A percentile compares a stretch with the other conserved stretches of the same genome.
Evolutionary conservation across 2,113 vertebrate genomes (phyloP).

Genomic region (Tragelaphus scriptus): DNA sequence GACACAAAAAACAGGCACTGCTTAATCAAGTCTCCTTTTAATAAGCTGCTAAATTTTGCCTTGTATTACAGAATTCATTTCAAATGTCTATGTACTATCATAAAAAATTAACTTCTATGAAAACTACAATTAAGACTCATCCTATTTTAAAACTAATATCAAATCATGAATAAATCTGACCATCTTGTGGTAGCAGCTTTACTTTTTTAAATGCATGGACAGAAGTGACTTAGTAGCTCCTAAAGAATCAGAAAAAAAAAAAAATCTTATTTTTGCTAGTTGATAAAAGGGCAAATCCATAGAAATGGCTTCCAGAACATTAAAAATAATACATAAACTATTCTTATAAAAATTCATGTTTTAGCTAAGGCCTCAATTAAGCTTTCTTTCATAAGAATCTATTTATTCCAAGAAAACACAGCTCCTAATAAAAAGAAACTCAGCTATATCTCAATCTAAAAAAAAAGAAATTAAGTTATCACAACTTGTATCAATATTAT

Average conservation of each 20-base stretch:
- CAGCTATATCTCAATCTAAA: background rate
- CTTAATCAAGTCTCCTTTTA: background rate
- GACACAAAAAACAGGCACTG: background rate
- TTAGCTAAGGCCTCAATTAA: background rate
- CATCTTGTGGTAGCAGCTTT: background rate
- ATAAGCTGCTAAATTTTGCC: background rate
- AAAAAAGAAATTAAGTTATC: background rate
- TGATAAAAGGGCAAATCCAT: background rate
- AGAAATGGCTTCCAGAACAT: background rate
- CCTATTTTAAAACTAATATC: background rate
- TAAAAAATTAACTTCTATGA: background rate
- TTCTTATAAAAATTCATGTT: conserved; percentile 10
- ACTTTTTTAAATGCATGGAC: background rate
- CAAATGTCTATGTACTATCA: background rate
- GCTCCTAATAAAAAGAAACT: background rate
- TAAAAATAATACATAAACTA: background rate
- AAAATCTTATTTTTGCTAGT: background rate
- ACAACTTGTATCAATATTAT: background rate
- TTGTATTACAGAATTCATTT: background rate
- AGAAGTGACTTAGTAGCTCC: background rate
- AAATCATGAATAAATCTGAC: background rate
- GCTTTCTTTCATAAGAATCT: background rate
- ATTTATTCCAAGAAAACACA: background rate
- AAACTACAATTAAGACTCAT: background rate
- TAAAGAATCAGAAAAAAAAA: background rate